phyloP scores from a whole-genome alignment of 2,888 invertebrate genomes.

The Hirtodrosophila alboralis region DNA sequence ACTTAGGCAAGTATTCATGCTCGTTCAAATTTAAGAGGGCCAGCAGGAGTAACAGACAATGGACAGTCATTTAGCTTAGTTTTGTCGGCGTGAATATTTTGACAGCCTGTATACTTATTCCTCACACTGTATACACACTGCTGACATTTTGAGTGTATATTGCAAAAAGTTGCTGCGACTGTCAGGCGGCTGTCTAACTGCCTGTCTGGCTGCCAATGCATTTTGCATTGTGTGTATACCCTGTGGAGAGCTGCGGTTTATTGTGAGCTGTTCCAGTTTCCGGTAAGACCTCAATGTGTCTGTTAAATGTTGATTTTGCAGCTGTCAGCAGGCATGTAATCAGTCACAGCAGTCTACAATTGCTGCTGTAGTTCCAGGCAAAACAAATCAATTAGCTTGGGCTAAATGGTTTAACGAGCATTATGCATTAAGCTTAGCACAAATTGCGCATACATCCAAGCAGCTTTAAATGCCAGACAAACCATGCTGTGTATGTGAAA shows the following conservation, averaged over 20 bases:
- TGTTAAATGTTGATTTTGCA: constrained; percentile 16
- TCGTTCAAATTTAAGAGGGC: constrained; percentile 43
- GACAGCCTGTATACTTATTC: constrained; percentile 59
- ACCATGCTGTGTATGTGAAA: constrained; percentile 16
- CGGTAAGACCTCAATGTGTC: constrained; percentile 57
- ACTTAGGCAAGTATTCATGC: constrained; percentile 46
- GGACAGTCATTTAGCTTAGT: constrained; percentile 49
- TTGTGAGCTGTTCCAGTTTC: constrained; percentile 42
- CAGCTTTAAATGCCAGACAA: constrained; percentile 5
- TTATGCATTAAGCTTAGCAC: constrained; percentile 30
- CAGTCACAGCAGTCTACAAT: constrained; percentile 43
- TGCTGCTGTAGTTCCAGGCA: constrained; percentile 14
- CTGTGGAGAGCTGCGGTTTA: constrained; percentile 18
- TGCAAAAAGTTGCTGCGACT: constrained; percentile 41
- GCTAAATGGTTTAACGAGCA: constrained; percentile 48
- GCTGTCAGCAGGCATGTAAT: constrained; percentile 53
- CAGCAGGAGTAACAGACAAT: constrained; percentile 39
- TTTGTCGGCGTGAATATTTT: constrained; percentile 61
- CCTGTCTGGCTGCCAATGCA: constrained; percentile 12
- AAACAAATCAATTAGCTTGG: constrained; percentile 61
- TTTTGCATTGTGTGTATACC: constrained; percentile 39
- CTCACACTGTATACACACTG: constrained; percentile 49
- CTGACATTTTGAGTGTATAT: constrained; percentile 39
- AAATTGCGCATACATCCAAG: constrained; percentile 29
- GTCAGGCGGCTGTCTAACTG: constrained; percentile 30